These are phyloP conservation scores for Lophura nycthemera DNA, from an alignment of 2,113 vertebrate genomes.

Conservation along the genomic window DNA sequence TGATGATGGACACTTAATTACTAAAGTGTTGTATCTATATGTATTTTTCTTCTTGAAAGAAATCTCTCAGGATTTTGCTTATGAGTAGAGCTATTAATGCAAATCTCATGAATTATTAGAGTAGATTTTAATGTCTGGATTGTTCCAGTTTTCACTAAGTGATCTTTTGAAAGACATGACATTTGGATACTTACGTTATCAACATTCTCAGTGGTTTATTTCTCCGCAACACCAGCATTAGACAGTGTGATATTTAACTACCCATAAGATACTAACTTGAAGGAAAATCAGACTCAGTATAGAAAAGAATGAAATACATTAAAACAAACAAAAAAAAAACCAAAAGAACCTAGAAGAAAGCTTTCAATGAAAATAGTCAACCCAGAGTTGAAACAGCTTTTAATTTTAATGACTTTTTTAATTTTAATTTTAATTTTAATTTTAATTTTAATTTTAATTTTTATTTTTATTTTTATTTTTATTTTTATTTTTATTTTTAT, in stretches of 20 bases:
- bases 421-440: not conserved
- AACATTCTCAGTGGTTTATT: not conserved
- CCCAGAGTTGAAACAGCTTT: not conserved
- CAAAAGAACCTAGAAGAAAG: not conserved
- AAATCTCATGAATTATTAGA: not conserved
- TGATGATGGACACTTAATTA: not conserved
- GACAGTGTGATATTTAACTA: not conserved
- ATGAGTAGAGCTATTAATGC: not conserved
- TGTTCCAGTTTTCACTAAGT: not conserved
- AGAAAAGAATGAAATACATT: not conserved
- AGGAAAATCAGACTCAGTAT: not conserved
- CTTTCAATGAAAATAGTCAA: not conserved
- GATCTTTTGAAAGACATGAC: not conserved
- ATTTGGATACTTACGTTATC: not conserved
- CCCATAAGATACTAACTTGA: not conserved
- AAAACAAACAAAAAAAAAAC: not conserved
- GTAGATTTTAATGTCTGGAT: not conserved
- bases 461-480: not conserved
- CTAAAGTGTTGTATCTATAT: not conserved
- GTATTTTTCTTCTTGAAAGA: not conserved
- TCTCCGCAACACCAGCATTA: not conserved
- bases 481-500: not conserved
- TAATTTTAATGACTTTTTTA: not conserved
- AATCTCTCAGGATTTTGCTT: not conserved
- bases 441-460: not conserved